Evolutionary conservation across 2,888 invertebrate genomes (phyloP).

Genomic region (Epistrophe grossulariae): DNA sequence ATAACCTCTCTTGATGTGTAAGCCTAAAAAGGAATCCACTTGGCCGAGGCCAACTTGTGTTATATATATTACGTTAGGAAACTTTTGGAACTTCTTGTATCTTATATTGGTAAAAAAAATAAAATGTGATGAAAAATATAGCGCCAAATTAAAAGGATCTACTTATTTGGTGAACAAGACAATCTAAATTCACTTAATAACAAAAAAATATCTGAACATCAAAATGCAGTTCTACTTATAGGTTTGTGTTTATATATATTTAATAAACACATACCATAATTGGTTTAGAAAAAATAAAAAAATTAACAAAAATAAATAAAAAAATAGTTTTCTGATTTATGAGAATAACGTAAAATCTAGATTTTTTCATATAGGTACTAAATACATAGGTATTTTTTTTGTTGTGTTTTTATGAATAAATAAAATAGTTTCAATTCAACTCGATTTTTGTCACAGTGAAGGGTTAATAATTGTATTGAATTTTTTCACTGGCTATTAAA

Average conservation of each 20-base stretch:
- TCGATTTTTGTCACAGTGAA: no score
- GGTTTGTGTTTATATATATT: neutral
- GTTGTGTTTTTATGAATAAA: no score
- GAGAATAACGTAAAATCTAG: neutral
- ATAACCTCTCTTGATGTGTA: conserved; percentile 63
- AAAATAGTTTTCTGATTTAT: neutral
- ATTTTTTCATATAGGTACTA: no score
- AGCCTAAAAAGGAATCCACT: conserved; percentile 37
- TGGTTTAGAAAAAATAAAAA: neutral
- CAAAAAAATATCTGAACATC: neutral
- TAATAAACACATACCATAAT: neutral
- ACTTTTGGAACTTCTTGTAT: conserved; percentile 30
- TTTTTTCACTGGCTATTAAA: no score
- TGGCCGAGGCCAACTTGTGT: conserved; percentile 53
- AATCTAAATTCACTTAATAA: conserved; percentile 44
- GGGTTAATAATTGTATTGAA: no score
- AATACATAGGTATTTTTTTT: no score
- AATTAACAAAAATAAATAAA: no score
- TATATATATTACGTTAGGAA: conserved; percentile 3
- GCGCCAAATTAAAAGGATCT: conserved; percentile 17
- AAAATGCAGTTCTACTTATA: neutral
- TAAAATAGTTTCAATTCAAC: no score
- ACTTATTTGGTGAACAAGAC: conserved; percentile 17
- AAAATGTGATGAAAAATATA: conserved; percentile 37
- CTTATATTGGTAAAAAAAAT: neutral